Evolutionary conservation across 2,888 invertebrate genomes (phyloP).

Genomic region (Mactromeris polynyma): DNA sequence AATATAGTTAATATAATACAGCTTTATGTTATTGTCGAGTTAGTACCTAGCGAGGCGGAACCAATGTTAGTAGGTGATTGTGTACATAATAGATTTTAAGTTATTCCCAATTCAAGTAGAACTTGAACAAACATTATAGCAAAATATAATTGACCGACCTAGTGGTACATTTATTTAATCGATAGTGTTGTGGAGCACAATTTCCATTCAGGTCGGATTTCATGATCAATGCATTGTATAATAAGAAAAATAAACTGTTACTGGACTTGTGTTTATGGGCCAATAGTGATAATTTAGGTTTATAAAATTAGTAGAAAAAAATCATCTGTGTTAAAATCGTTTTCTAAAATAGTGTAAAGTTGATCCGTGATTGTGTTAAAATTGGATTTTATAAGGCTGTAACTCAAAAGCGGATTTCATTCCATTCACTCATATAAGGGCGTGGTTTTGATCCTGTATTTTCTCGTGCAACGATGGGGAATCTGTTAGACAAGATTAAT

Average conservation of each 20-base stretch:
- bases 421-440: neutral
- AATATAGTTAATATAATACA: neutral
- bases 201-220: neutral
- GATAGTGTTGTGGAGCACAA: conserved; percentile 12
- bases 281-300: too few relatives aligned
- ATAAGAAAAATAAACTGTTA: neutral
- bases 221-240: neutral
- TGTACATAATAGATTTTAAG: conserved; percentile 15
- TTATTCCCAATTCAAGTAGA: neutral
- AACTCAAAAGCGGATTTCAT: neutral
- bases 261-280: too few relatives aligned
- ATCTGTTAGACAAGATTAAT: conserved; percentile 38
- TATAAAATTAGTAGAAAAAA: too few relatives aligned
- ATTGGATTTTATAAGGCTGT: neutral
- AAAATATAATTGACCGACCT: neutral
- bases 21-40: neutral
- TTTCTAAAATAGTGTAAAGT: neutral
- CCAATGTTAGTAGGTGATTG: neutral
- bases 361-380: neutral
- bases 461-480: conserved; percentile 48
- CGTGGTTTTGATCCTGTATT: neutral
- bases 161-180: neutral
- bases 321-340: too few relatives aligned
- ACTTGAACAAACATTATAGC: conserved; percentile 7
- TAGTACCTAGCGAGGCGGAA: neutral